These are phyloP conservation scores for Coracopsis vasa DNA, from an alignment of 2,113 vertebrate species.

Conservation along the genomic window DNA sequence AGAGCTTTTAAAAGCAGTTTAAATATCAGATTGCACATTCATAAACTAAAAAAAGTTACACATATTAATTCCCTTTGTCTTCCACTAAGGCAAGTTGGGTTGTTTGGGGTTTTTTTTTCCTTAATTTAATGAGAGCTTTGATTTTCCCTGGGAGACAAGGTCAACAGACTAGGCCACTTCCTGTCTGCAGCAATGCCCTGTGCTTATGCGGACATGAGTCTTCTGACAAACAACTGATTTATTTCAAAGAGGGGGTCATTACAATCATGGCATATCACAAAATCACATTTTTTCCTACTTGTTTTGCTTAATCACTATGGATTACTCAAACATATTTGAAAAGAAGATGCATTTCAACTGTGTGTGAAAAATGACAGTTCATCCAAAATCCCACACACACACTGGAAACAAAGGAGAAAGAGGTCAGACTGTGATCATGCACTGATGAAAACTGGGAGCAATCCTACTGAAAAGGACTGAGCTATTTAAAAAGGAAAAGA, in stretches of 20 bases:
- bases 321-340: slow-evolving; percentile 56
- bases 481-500: background rate
- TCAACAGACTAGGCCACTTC: slow-evolving; percentile 76
- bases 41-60: background rate
- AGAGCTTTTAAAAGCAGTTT: slow-evolving; percentile 25
- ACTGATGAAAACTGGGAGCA: background rate
- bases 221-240: slow-evolving; percentile 65
- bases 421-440: background rate
- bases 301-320: slow-evolving; percentile 54
- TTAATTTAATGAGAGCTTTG: slow-evolving; percentile 54
- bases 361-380: slow-evolving; percentile 30
- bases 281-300: slow-evolving; percentile 57
- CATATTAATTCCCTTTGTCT: slow-evolving; percentile 16
- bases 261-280: slow-evolving; percentile 17
- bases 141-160: slow-evolving; percentile 60
- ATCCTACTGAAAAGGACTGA: background rate
- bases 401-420: background rate
- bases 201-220: slow-evolving; percentile 63
- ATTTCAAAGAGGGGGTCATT: slow-evolving; percentile 64
- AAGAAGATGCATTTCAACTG: slow-evolving; percentile 49
- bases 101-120: background rate
- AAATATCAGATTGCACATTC: slow-evolving; percentile 33
- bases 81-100: background rate
- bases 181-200: slow-evolving; percentile 63
- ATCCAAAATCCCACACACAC: slow-evolving; percentile 22